Percentiles rank a stretch among this genome's conserved stretches.
Evolutionary conservation across 2,888 invertebrate genomes (phyloP).

Genomic region (Nymphalis c-album): DNA sequence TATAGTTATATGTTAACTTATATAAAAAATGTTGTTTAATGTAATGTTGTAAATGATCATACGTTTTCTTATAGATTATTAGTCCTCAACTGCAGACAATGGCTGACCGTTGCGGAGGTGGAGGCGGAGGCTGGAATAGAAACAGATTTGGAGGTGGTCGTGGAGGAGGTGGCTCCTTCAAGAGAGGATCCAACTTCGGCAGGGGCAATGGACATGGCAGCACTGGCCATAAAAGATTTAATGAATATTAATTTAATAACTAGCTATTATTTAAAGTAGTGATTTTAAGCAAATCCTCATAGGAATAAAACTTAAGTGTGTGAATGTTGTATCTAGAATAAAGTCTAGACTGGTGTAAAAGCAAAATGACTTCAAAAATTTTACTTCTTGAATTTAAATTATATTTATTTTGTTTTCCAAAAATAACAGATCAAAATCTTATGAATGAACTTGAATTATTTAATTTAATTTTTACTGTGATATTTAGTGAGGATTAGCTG

Average conservation of each 20-base stretch:
- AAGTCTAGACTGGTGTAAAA: constrained; percentile 41
- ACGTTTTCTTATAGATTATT: constrained; percentile 81
- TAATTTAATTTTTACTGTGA: constrained; percentile 71
- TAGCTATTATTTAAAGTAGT: constrained; percentile 29
- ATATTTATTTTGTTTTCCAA: constrained; percentile 23
- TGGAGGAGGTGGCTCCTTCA: constrained; percentile 76
- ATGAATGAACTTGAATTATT: constrained; percentile 39
- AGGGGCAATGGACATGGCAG: constrained; percentile 66
- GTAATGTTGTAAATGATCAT: neutral
- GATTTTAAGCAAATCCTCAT: constrained; percentile 66
- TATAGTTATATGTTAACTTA: constrained; percentile 14
- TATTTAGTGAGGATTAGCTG: constrained; percentile 70
- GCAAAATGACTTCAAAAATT: constrained; percentile 8
- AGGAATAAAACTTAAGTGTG: constrained; percentile 55
- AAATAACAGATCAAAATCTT: constrained; percentile 16
- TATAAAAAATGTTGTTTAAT: neutral
- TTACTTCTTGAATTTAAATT: constrained; percentile 19
- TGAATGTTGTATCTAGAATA: constrained; percentile 55
- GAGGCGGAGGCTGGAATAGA: constrained; percentile 82
- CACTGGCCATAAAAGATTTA: constrained; percentile 71
- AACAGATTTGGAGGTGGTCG: constrained; percentile 73
- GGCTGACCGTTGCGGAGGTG: constrained; percentile 85
- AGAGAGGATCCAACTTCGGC: constrained; percentile 73
- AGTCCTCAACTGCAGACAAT: constrained; percentile 92
- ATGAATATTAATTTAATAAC: constrained; percentile 60